phyloP scores from a whole-genome alignment of 2,797 vertebrate genomes.

The Semotilus atromaculatus region DNA sequence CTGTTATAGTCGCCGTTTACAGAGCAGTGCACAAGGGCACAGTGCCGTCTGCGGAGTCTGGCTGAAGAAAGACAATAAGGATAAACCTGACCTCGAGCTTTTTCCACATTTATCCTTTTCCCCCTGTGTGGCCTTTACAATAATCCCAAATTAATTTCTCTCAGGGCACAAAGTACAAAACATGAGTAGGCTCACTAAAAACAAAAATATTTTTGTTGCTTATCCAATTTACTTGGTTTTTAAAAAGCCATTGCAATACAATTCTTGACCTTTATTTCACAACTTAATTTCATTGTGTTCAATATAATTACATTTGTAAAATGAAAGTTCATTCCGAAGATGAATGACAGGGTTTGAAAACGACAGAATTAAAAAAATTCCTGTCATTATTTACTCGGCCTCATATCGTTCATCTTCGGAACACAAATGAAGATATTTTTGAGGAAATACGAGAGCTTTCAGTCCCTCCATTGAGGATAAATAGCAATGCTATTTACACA shows the following conservation, averaged over 20 bases:
- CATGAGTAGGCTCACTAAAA: not conserved
- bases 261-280: not conserved
- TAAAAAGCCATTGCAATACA: too few species aligned
- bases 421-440: too few species aligned
- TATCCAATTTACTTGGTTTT: not conserved
- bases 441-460: too few species aligned
- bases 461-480: too few species aligned
- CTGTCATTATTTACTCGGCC: too few species aligned
- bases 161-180: not conserved
- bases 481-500: too few species aligned
- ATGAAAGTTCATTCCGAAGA: not conserved
- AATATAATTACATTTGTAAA: not conserved
- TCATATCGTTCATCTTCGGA: too few species aligned
- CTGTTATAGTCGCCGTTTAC: conserved; percentile 16
- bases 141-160: not conserved
- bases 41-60: not conserved
- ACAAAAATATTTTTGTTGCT: not conserved
- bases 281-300: not conserved
- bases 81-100: conserved; percentile 36
- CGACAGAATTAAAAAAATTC: too few species aligned
- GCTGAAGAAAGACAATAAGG: conserved; percentile 16
- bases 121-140: conserved; percentile 21
- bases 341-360: too few species aligned
- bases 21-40: conserved; percentile 31
- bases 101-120: conserved; percentile 24